Evolutionary conservation across 2,888 invertebrate genomes (phyloP).

Genomic region (Mimachlamys varia): DNA sequence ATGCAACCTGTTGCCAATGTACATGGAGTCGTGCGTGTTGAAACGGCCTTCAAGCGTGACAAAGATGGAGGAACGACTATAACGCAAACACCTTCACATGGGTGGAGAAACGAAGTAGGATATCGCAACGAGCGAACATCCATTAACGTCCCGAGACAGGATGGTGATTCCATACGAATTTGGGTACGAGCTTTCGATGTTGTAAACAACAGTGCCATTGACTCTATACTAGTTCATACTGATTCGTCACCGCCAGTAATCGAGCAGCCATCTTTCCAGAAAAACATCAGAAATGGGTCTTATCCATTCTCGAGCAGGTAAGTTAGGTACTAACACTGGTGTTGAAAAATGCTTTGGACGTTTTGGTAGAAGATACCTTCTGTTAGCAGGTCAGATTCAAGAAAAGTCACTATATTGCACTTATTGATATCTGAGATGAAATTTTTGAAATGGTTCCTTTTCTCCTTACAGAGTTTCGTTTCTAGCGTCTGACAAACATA

Average conservation of each 20-base stretch:
- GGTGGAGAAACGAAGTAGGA: not conserved
- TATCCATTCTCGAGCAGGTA: constrained; percentile 46
- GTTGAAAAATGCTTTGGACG: not conserved
- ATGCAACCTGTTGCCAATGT: constrained; percentile 54
- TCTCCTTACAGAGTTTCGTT: constrained; percentile 39
- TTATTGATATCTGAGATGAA: too few species aligned
- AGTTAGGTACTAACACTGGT: not conserved
- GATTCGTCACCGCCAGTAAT: constrained; percentile 42
- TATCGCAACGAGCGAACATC: not conserved
- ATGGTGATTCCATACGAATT: constrained; percentile 42
- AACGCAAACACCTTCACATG: not conserved
- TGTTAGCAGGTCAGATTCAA: too few species aligned
- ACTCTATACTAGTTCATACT: constrained; percentile 34
- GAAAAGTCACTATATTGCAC: too few species aligned
- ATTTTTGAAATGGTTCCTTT: not conserved
- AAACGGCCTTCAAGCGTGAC: constrained; percentile 42
- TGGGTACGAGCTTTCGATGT: constrained; percentile 47
- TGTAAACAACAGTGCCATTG: constrained; percentile 43
- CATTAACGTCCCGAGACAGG: constrained; percentile 36
- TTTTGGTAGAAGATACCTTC: too few species aligned
- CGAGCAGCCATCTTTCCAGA: not conserved
- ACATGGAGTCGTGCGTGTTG: constrained; percentile 60
- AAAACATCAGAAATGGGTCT: constrained; percentile 27
- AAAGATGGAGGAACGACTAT: constrained; percentile 37
- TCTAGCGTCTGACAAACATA: constrained; percentile 40